A percentile compares a stretch with the other conserved stretches of the same genome.
phyloP scores from a whole-genome alignment of 2,888 invertebrate genomes.

The Cetonia aurata region DNA sequence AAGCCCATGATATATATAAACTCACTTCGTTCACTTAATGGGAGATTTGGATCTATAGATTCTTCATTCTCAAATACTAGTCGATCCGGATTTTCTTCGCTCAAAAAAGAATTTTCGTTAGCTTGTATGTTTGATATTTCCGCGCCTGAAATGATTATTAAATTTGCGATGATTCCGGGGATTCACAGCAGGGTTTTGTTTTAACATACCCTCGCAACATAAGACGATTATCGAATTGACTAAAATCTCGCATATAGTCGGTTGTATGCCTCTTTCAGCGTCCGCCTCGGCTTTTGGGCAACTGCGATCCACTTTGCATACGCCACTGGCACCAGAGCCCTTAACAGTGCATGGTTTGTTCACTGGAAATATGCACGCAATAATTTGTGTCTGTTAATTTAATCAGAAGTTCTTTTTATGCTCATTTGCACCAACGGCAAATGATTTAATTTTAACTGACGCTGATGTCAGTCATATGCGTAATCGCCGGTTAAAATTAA shows the following conservation, averaged over 20 bases:
- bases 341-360: constrained; percentile 33
- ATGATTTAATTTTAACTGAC: neutral
- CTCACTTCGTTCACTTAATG: constrained; percentile 60
- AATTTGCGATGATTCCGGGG: neutral
- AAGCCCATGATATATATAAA: constrained; percentile 6
- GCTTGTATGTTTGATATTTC: constrained; percentile 35
- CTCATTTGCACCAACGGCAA: neutral
- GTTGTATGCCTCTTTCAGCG: constrained; percentile 57
- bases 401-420: neutral
- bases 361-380: neutral
- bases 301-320: constrained; percentile 39
- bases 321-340: constrained; percentile 27
- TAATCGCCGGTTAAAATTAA: neutral
- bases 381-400: neutral
- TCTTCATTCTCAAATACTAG: constrained; percentile 50
- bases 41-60: constrained; percentile 22
- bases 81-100: constrained; percentile 40
- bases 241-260: constrained; percentile 60
- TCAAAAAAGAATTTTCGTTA: constrained; percentile 50
- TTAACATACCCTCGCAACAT: constrained; percentile 59
- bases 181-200: neutral
- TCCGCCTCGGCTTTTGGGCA: constrained; percentile 52
- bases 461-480: neutral
- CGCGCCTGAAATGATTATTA: constrained; percentile 21
- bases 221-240: constrained; percentile 58